Conservation (phyloP, 2,797 vertebrate genomes). For the Urocyon cinereoargenteus region DNA sequence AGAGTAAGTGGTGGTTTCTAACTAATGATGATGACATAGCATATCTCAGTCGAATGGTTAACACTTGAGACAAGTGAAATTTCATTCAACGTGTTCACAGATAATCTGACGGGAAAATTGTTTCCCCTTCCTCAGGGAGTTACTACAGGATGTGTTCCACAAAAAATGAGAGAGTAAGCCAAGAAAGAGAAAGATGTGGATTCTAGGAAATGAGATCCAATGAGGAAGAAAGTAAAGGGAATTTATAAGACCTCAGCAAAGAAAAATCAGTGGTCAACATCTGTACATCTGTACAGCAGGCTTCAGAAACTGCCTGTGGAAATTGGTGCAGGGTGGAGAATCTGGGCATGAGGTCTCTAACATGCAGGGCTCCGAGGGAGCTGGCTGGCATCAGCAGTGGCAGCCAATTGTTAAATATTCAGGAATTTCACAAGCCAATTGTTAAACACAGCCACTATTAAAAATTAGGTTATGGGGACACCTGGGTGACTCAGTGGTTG, state of each 20-base stretch:
- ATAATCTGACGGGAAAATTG: not conserved
- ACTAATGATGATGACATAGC: not conserved
- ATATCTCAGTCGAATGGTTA: not conserved
- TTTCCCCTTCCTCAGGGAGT: not conserved
- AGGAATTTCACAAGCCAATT: not conserved
- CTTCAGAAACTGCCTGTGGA: not conserved
- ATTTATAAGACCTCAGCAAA: not conserved
- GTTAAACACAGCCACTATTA: not conserved
- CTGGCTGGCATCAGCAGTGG: not conserved
- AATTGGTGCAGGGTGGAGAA: not conserved
- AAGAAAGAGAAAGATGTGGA: not conserved
- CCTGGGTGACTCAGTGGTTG: no score
- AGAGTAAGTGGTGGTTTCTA: not conserved
- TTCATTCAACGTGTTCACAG: not conserved
- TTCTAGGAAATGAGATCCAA: not conserved
- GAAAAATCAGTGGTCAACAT: not conserved
- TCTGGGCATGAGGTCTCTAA: not conserved
- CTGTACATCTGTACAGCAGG: not conserved
- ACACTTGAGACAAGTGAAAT: not conserved
- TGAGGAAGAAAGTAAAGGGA: not conserved
- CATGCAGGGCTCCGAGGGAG: rapidly evolving
- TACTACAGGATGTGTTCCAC: not conserved
- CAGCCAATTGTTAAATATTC: not conserved
- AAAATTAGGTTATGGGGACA: not conserved
- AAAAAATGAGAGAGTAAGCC: not conserved